Conservation (phyloP, 2,888 invertebrate genomes). For the Acholoe squamosa region DNA sequence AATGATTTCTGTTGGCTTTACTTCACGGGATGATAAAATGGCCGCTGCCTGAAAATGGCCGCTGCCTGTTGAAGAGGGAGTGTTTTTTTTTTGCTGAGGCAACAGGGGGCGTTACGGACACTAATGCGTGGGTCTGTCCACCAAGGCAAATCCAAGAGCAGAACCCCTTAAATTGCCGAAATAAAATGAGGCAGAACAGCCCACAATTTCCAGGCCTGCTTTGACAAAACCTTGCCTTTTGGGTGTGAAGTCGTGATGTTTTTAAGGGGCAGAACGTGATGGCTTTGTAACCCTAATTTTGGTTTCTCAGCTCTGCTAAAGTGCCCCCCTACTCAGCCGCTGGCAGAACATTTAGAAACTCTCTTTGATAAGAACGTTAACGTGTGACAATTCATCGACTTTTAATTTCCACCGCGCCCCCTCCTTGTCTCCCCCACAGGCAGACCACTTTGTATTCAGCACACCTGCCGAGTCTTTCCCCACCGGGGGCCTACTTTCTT, state of each 20-base stretch:
- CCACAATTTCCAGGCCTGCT: not conserved
- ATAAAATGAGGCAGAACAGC: not conserved
- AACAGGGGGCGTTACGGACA: not conserved
- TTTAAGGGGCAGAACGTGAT: too few relatives aligned
- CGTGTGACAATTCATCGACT: too few relatives aligned
- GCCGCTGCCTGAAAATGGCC: slow-evolving; percentile 25
- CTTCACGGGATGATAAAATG: slow-evolving; percentile 19
- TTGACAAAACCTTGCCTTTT: not conserved
- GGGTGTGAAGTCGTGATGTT: not conserved
- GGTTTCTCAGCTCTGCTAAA: too few relatives aligned
- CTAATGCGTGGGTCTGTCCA: not conserved
- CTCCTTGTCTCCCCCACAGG: too few relatives aligned
- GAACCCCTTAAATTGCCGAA: not conserved
- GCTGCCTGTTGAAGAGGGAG: not conserved
- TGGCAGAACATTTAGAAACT: too few relatives aligned
- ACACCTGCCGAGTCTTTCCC: too few relatives aligned
- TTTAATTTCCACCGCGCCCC: too few relatives aligned
- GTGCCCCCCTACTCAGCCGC: too few relatives aligned
- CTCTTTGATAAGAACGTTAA: too few relatives aligned
- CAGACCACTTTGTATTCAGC: too few relatives aligned
- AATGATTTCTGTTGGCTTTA: slow-evolving; percentile 41
- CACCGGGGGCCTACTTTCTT: too few relatives aligned
- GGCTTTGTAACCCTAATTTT: too few relatives aligned
- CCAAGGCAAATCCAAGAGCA: not conserved
- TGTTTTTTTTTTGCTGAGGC: not conserved